These are phyloP conservation scores for Stylophora pistillata DNA, from an alignment of 64 coral and sea anemone species.

Conservation along the genomic window DNA sequence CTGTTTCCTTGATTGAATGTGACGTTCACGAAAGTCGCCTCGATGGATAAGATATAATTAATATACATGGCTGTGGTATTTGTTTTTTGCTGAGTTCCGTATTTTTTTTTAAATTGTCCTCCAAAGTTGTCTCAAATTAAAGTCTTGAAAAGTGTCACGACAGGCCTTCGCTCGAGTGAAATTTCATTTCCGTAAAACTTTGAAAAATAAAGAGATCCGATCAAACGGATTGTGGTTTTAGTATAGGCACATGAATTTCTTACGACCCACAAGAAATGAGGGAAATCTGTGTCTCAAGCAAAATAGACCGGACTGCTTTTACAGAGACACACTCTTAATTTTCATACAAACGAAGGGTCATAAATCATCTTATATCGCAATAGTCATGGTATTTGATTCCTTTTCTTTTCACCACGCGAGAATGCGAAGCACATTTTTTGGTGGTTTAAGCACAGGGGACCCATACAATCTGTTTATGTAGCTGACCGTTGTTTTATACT, in stretches of 20 bases:
- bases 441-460: too few species aligned
- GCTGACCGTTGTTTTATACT: too few species aligned
- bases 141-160: constrained; percentile 15
- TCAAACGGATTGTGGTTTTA: constrained; percentile 17
- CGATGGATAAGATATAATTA: too few species aligned
- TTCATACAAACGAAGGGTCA: too few species aligned
- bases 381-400: too few species aligned
- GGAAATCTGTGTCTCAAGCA: neutral
- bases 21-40: too few species aligned
- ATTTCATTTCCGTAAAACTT: constrained; percentile 15
- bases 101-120: neutral
- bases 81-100: neutral
- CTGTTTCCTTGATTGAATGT: too few species aligned
- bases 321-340: too few species aligned
- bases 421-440: too few species aligned
- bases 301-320: neutral
- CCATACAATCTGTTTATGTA: too few species aligned
- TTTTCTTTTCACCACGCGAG: too few species aligned
- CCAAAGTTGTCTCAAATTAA: constrained; percentile 12
- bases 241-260: neutral
- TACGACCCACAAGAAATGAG: neutral
- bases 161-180: constrained; percentile 18
- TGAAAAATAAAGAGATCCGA: constrained; percentile 15
- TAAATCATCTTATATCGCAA: too few species aligned
- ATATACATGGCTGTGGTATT: constrained; percentile 6